Conservation (phyloP, 1,140 invertebrate species). For the Wiebesia pumilae region DNA sequence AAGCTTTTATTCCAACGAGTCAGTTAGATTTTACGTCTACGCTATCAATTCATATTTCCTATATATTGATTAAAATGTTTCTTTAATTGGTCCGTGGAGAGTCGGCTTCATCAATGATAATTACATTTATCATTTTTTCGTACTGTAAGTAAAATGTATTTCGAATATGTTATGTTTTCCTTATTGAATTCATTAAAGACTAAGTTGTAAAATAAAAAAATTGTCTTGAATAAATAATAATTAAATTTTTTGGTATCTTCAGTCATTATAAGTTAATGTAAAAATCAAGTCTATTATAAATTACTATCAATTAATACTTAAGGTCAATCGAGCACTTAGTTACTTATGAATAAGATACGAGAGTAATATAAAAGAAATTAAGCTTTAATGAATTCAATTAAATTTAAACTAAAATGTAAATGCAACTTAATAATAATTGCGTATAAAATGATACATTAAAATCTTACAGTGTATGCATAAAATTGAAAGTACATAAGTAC, state of each 20-base stretch:
- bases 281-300: neutral
- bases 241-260: neutral
- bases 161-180: neutral
- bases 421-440: neutral
- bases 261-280: neutral
- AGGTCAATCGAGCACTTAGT: neutral
- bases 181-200: conserved; percentile 17
- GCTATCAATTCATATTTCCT: neutral
- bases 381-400: conserved; percentile 20
- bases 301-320: conserved; percentile 14
- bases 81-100: conserved; percentile 11
- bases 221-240: neutral
- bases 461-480: conserved; percentile 4
- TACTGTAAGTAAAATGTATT: conserved; percentile 9
- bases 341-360: neutral
- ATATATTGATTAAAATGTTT: conserved; percentile 2
- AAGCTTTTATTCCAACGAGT: conserved; percentile 27
- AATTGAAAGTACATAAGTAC: conserved; percentile 18
- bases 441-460: neutral
- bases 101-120: neutral
- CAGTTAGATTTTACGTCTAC: neutral
- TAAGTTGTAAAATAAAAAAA: neutral
- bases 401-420: conserved; percentile 5
- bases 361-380: neutral
- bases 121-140: neutral